phyloP scores from a whole-genome alignment of 2,888 invertebrate species.

The Mythimna lalbum region DNA sequence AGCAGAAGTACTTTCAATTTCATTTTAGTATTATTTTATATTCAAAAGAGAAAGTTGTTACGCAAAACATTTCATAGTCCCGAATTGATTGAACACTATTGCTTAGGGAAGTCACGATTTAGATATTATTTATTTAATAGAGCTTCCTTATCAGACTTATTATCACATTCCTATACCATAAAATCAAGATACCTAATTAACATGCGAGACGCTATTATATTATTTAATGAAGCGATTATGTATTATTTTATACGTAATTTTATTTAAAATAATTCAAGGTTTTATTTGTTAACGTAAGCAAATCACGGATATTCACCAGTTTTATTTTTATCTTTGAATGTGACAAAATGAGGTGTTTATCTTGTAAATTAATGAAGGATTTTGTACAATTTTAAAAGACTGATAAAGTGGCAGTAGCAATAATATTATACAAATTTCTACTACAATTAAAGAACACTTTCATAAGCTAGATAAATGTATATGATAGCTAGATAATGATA shows the following conservation, averaged over 20 bases:
- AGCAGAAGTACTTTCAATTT: conserved; percentile 47
- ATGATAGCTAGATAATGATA: too few species aligned
- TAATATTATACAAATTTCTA: background rate
- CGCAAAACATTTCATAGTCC: conserved; percentile 60
- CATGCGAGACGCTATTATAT: conserved; percentile 14
- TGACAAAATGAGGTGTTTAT: background rate
- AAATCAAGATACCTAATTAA: conserved; percentile 19
- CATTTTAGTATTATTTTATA: conserved; percentile 54
- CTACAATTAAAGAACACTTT: background rate
- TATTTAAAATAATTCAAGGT: conserved; percentile 32
- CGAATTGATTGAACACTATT: conserved; percentile 49
- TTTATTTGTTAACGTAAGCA: background rate
- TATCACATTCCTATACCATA: conserved; percentile 34
- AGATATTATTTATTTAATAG: conserved; percentile 46
- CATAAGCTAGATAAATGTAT: background rate
- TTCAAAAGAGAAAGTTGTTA: conserved; percentile 67
- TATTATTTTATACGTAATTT: conserved; percentile 12
- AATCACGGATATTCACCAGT: background rate
- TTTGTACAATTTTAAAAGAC: background rate
- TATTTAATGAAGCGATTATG: conserved; percentile 30
- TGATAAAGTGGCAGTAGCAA: background rate
- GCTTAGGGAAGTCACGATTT: conserved; percentile 58
- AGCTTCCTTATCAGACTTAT: conserved; percentile 39
- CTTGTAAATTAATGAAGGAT: conserved; percentile 5
- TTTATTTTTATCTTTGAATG: conserved; percentile 30